Evolutionary conservation across 2,113 vertebrate genomes (phyloP).

Genomic region (Apteryx mantelli): DNA sequence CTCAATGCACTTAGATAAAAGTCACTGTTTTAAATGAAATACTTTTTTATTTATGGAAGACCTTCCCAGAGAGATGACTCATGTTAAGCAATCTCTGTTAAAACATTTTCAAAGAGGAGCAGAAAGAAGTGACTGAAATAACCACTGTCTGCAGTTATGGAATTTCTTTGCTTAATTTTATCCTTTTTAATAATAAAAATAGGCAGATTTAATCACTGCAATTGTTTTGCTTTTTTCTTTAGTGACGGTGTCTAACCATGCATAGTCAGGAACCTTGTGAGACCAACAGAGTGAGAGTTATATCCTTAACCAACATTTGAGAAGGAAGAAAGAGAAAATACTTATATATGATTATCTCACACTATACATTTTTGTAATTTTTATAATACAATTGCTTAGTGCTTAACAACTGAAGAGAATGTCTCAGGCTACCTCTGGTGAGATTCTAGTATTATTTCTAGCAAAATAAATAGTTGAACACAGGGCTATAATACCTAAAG

Average conservation of each 20-base stretch:
- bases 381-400: not conserved
- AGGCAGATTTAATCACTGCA: not conserved
- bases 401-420: not conserved
- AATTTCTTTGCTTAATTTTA: not conserved
- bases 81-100: not conserved
- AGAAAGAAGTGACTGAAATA: not conserved
- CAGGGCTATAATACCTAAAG: not conserved
- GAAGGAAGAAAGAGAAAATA: not conserved
- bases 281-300: not conserved
- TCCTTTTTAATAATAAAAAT: not conserved
- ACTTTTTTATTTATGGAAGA: not conserved
- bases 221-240: not conserved
- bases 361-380: rapidly evolving
- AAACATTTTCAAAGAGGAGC: not conserved
- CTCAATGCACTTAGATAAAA: not conserved
- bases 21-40: not conserved
- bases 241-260: not conserved
- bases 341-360: not conserved
- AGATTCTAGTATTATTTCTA: not conserved
- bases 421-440: not conserved
- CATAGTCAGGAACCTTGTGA: not conserved
- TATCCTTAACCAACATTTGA: not conserved
- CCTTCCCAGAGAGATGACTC: not conserved
- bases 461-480: not conserved
- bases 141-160: not conserved